These are phyloP conservation scores for Belonocnema kinseyi DNA, from an alignment of 1,140 invertebrate species.

Conservation along the genomic window DNA sequence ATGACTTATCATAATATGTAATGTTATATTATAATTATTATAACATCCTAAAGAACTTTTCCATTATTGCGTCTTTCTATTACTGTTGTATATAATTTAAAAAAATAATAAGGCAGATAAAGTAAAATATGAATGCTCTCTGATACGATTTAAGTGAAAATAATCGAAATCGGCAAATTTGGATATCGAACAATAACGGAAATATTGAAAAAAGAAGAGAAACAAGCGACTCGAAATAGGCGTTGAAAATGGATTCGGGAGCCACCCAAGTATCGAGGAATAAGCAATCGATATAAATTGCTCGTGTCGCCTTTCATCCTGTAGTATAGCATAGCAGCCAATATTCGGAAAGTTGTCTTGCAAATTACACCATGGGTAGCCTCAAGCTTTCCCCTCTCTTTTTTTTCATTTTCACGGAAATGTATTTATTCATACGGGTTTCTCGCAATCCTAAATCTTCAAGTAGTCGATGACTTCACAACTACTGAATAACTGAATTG, in stretches of 20 bases:
- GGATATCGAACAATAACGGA: constrained; percentile 26
- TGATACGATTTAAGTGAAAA: neutral
- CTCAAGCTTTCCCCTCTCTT: constrained; percentile 25
- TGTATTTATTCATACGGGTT: constrained; percentile 10
- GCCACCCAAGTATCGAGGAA: constrained; percentile 45
- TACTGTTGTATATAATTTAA: neutral
- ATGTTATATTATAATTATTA: too few species aligned
- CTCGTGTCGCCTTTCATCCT: constrained; percentile 38
- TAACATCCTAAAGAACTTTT: too few species aligned
- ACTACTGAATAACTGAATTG: constrained; percentile 1
- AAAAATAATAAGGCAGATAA: neutral
- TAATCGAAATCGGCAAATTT: neutral
- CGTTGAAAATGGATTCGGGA: constrained; percentile 50
- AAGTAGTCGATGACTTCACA: constrained; percentile 1
- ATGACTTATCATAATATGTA: too few species aligned
- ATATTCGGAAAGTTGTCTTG: constrained; percentile 49
- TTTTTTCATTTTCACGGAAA: constrained; percentile 24
- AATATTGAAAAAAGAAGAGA: constrained; percentile 51
- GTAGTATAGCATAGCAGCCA: constrained; percentile 50
- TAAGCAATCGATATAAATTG: constrained; percentile 58
- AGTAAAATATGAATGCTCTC: neutral
- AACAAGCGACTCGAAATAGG: constrained; percentile 47
- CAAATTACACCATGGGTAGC: constrained; percentile 48
- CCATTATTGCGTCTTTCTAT: too few species aligned
- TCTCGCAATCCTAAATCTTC: neutral